Base-by-base conservation (phyloP, 30 jellyfish, hydroid and myxozoan species). In the Hydra vulgaris region DNA sequence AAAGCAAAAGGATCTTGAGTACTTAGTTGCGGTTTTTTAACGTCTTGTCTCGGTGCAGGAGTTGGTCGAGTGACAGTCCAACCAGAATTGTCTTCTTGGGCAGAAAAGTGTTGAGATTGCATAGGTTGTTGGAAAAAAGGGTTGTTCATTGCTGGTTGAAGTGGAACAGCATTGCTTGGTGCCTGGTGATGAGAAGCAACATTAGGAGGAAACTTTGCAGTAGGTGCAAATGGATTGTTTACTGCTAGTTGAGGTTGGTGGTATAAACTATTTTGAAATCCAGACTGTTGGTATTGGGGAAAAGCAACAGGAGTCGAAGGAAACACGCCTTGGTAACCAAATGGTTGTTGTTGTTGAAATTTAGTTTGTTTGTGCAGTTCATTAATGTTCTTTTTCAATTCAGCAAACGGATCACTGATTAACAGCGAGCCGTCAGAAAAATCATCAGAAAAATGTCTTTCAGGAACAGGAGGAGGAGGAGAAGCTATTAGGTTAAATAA, bases 361-460 rank as follows among this genome's bases (percentile, higher is more conserved):
- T 75, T 66, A 71, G 61, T 68, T 80, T 80, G 87, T 66, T 80
- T 80, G 72, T 80, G 87, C 84, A 80, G 27, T 23, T 80, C 87
- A 74, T 80, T 80, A 72, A 80, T 80, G 61, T 80, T 80, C 54
- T 80, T 80, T 0, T 80, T 80, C 24, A 80, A 53, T 15, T 80
- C 87, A 8, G 87, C 87, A 70, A 80, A 80, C 23, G 87, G 87
- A 53, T 80, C 87, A 80, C 70, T 80, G 27, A 80, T 80, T 21
- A 80, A 56, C 19, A 80, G 26, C 3, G 87, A 21, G 7, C 26
- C 24, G 15, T 69, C 83, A 0, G 18, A 53, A 25, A 21, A 85
- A 3, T 26, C 21, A n/a, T 61, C 66, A 4, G 79, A 15, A 20
- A 68, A 68, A n/a, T 3, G 25, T 68, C 16, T 68, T 8, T 68